Evolutionary conservation across 2,888 invertebrate genomes (phyloP).

Genomic region (Mimumesa dahlbomi): DNA sequence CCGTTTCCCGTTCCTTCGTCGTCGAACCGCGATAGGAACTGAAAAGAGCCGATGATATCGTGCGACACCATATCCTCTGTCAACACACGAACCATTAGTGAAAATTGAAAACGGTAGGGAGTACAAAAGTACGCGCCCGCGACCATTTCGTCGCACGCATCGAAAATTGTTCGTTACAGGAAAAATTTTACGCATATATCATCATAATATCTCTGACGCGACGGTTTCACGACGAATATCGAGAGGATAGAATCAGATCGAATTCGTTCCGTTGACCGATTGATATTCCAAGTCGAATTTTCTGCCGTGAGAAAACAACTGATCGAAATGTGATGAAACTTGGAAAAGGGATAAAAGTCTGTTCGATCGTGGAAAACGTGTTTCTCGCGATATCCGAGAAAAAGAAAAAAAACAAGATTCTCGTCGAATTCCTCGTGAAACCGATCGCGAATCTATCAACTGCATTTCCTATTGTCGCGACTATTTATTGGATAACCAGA

Average conservation of each 20-base stretch:
- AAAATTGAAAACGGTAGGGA: constrained; percentile 73
- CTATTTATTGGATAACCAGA: constrained; percentile 27
- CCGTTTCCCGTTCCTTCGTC: constrained; percentile 26
- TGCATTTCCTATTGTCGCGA: constrained; percentile 7
- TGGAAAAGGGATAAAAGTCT: too few relatives aligned
- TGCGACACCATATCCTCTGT: constrained; percentile 24
- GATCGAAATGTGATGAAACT: too few relatives aligned
- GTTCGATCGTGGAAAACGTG: too few relatives aligned
- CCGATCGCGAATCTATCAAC: background rate
- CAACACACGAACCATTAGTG: constrained; percentile 44
- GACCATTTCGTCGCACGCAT: constrained; percentile 1
- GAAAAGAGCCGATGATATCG: constrained; percentile 43
- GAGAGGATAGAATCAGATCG: background rate
- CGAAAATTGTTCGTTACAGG: constrained; percentile 4
- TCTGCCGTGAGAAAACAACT: too few relatives aligned
- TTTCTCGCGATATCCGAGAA: too few relatives aligned
- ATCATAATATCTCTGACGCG: background rate
- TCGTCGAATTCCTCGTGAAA: constrained; percentile 21
- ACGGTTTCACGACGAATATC: background rate
- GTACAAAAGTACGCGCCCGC: constrained; percentile 49
- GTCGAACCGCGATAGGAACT: constrained; percentile 49
- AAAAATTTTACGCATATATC: background rate
- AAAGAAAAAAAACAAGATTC: too few relatives aligned
- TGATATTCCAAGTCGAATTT: too few relatives aligned
- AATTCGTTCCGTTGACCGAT: background rate